A percentile compares a stretch with the other conserved stretches of the same genome.
Evolutionary conservation across 2,888 invertebrate genomes (phyloP).

Genomic region (Conus canariensis): DNA sequence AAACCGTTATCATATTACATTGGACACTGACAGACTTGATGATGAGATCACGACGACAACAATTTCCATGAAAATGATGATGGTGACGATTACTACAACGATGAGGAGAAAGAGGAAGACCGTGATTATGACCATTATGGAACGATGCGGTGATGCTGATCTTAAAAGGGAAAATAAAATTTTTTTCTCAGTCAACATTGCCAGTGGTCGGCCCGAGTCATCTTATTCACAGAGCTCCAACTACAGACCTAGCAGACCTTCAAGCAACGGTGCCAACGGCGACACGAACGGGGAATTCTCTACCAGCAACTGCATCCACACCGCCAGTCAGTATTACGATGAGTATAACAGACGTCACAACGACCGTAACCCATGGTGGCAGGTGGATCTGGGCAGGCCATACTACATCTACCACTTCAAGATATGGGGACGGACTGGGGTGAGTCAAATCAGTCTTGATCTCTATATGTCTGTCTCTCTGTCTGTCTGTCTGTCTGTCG

Average conservation of each 20-base stretch:
- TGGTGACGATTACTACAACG: too few species aligned
- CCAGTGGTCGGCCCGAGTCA: neutral
- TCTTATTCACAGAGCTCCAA: neutral
- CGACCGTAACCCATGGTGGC: neutral
- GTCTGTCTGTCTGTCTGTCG: too few species aligned
- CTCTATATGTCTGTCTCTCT: neutral
- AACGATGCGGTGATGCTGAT: too few species aligned
- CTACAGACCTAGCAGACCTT: neutral
- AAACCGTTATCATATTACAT: too few species aligned
- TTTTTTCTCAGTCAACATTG: slow-evolving; percentile 6
- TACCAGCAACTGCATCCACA: neutral
- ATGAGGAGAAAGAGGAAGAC: too few species aligned
- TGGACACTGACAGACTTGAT: too few species aligned
- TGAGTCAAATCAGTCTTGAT: neutral
- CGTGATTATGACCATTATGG: too few species aligned
- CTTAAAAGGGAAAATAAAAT: too few species aligned
- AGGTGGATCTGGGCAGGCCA: neutral
- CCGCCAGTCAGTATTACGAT: neutral
- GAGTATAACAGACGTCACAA: neutral
- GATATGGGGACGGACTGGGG: neutral
- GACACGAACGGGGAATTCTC: neutral
- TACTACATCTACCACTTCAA: neutral
- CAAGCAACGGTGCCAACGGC: neutral
- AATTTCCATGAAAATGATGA: too few species aligned
- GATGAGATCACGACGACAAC: too few species aligned